These are phyloP conservation scores for Lagocephalus sceleratus DNA, from an alignment of 2,797 vertebrate genomes.

Conservation along the genomic window DNA sequence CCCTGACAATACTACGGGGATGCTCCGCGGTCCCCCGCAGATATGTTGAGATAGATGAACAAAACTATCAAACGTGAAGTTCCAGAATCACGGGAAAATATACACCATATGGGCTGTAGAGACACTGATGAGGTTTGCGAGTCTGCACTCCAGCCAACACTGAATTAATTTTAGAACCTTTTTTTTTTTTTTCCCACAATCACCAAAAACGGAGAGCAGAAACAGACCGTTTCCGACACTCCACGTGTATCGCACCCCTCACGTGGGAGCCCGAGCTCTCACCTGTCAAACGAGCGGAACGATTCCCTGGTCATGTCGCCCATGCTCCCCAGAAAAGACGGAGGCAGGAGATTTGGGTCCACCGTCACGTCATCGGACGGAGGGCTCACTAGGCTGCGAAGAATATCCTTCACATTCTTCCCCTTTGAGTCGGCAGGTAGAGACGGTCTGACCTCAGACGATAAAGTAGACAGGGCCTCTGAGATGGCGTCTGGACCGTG, in stretches of 20 bases:
- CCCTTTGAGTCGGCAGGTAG: conserved; percentile 73
- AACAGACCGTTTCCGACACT: not conserved
- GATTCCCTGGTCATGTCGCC: conserved; percentile 77
- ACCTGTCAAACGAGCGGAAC: conserved; percentile 96
- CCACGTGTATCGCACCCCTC: not conserved
- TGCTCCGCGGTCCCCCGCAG: conserved; percentile 50
- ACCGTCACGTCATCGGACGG: conserved; percentile 81
- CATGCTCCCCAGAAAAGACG: conserved; percentile 82
- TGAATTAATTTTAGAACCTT: not conserved
- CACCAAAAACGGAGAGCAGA: not conserved
- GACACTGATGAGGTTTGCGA: conserved; percentile 39
- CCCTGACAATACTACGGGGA: conserved; percentile 39
- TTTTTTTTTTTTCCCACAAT: conserved; percentile 1
- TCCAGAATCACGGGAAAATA: conserved; percentile 20
- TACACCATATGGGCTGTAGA: conserved; percentile 28
- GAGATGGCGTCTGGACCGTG: conserved; percentile 89
- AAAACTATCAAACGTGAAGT: conserved; percentile 33
- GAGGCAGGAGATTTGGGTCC: conserved; percentile 83
- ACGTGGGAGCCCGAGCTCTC: conserved; percentile 28
- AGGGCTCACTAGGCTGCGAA: conserved; percentile 89
- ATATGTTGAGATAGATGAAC: conserved; percentile 43
- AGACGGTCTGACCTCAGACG: conserved; percentile 84
- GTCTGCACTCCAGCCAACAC: conserved; percentile 12
- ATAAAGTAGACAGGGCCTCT: conserved; percentile 88
- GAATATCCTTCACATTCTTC: conserved; percentile 95